Percentiles rank a stretch among this genome's conserved stretches.
Conservation (phyloP, 2,888 invertebrate species). For the Malthinus flaveolus region DNA sequence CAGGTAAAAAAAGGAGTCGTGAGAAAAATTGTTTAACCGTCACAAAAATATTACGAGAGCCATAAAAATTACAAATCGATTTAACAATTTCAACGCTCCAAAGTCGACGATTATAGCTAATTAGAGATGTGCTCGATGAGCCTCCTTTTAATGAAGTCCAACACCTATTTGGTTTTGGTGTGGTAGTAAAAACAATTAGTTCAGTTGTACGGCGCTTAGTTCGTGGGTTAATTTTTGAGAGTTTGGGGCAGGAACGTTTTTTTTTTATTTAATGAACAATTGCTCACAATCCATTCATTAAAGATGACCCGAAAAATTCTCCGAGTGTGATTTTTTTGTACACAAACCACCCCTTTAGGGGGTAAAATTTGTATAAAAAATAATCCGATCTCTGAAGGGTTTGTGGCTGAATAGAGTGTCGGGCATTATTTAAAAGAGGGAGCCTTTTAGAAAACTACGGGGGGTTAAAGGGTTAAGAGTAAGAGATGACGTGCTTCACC, state of each 20-base stretch:
- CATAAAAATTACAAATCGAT: too few relatives aligned
- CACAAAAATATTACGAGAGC: too few relatives aligned
- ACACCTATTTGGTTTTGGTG: too few relatives aligned
- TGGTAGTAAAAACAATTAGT: too few relatives aligned
- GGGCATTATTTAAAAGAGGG: constrained; percentile 48
- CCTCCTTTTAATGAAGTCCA: too few relatives aligned
- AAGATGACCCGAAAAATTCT: constrained; percentile 40
- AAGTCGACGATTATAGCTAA: too few relatives aligned
- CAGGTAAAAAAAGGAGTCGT: constrained; percentile 23
- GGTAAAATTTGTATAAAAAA: constrained; percentile 51
- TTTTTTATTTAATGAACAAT: neutral
- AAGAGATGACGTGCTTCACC: constrained; percentile 32
- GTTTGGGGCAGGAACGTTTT: too few relatives aligned
- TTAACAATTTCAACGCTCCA: too few relatives aligned
- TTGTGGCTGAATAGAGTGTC: constrained; percentile 55
- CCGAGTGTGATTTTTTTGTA: constrained; percentile 48
- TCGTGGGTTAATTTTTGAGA: too few relatives aligned
- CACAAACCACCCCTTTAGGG: constrained; percentile 52
- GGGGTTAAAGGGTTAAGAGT: constrained; percentile 47
- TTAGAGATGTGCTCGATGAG: too few relatives aligned
- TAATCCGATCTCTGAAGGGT: constrained; percentile 54
- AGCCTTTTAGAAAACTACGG: constrained; percentile 37
- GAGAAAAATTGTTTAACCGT: constrained; percentile 11
- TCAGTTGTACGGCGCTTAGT: too few relatives aligned
- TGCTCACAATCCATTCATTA: constrained; percentile 27